These are phyloP conservation scores for Junonia oenone DNA, from an alignment of 2,888 invertebrate species.

Conservation along the genomic window DNA sequence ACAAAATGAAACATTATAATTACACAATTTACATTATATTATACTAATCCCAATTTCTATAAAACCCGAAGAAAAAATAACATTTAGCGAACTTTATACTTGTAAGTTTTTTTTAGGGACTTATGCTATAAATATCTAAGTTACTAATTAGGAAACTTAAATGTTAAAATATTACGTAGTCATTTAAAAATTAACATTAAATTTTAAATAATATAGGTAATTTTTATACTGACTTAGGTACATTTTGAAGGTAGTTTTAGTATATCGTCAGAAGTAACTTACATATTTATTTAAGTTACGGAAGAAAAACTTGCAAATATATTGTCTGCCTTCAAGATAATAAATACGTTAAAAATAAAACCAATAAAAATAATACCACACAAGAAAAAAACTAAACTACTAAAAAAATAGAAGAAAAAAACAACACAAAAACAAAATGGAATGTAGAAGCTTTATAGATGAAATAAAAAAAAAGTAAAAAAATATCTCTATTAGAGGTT, in stretches of 20 bases:
- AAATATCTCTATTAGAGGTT: neutral
- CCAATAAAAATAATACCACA: neutral
- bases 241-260: too few relatives aligned
- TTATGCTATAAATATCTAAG: too few relatives aligned
- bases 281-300: too few relatives aligned
- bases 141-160: too few relatives aligned
- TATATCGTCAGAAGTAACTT: too few relatives aligned
- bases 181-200: too few relatives aligned
- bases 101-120: neutral
- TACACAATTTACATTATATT: constrained; percentile 39
- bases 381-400: neutral
- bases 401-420: neutral
- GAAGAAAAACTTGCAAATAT: too few relatives aligned
- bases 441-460: neutral
- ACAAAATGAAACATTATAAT: constrained; percentile 44
- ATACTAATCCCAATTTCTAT: constrained; percentile 4
- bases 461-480: neutral
- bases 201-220: too few relatives aligned
- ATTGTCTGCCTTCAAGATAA: neutral
- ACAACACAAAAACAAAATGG: constrained; percentile 13
- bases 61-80: constrained; percentile 33
- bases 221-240: too few relatives aligned
- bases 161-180: too few relatives aligned
- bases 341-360: neutral
- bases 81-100: too few relatives aligned